phyloP scores from a whole-genome alignment of 2,888 invertebrate genomes.

The Trissolcus brochymenae region DNA sequence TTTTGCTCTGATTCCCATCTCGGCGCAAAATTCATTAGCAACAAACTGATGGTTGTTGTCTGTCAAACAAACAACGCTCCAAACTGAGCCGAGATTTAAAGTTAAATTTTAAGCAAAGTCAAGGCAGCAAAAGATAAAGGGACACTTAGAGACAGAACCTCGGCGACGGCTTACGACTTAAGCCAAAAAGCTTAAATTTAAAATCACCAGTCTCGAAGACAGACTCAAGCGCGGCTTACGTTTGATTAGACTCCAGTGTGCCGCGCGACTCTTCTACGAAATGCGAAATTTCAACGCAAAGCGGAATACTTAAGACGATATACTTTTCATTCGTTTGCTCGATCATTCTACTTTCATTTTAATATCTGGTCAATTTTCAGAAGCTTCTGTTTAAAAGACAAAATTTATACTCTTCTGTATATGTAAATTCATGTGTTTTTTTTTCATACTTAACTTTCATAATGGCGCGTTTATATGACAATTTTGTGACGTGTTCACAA shows the following conservation, averaged over 20 bases:
- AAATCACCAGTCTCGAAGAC: constrained; percentile 57
- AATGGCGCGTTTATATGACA: too few species aligned
- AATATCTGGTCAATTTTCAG: neutral
- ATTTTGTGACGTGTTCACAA: too few species aligned
- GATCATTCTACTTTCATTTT: constrained; percentile 3
- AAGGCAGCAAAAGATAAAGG: constrained; percentile 52
- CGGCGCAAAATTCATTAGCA: constrained; percentile 36
- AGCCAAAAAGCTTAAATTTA: constrained; percentile 55
- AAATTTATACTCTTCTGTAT: too few species aligned
- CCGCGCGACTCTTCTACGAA: constrained; percentile 25
- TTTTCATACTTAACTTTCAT: too few species aligned
- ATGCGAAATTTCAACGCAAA: constrained; percentile 26
- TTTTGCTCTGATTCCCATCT: constrained; percentile 21
- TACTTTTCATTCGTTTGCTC: constrained; percentile 11
- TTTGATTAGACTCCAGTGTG: constrained; percentile 50
- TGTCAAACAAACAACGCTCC: constrained; percentile 42
- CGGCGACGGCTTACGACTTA: constrained; percentile 54
- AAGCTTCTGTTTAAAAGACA: too few species aligned
- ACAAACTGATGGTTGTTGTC: constrained; percentile 20
- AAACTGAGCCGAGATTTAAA: constrained; percentile 46
- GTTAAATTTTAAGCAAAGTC: constrained; percentile 56
- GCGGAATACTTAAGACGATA: constrained; percentile 15
- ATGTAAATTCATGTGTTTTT: too few species aligned
- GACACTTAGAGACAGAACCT: constrained; percentile 54
- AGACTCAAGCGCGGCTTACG: constrained; percentile 54